phyloP scores from a whole-genome alignment of 2,888 invertebrate species.

The Tenthredo amoena region DNA sequence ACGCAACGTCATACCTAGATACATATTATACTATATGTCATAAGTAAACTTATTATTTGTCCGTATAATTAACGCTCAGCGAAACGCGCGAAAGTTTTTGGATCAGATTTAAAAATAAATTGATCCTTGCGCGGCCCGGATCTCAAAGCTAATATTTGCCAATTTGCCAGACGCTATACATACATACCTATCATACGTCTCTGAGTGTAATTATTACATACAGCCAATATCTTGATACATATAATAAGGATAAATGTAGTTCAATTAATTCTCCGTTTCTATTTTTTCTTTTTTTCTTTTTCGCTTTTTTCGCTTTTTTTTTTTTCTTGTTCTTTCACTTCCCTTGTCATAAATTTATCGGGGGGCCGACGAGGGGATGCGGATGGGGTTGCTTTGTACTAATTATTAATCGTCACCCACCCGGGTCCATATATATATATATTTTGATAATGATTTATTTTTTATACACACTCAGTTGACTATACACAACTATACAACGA shows the following conservation, averaged over 20 bases:
- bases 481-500: slow-evolving; percentile 78
- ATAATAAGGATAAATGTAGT: too few species aligned
- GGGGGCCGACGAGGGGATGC: too few species aligned
- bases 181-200: neutral
- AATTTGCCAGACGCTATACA: slow-evolving; percentile 3
- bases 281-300: neutral
- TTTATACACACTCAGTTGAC: slow-evolving; percentile 75
- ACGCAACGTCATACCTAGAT: neutral
- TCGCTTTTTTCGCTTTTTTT: neutral
- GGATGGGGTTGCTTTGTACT: too few species aligned
- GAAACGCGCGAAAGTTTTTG: slow-evolving; percentile 22
- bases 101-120: slow-evolving; percentile 35
- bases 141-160: slow-evolving; percentile 9
- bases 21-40: neutral
- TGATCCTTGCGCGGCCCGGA: neutral
- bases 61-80: slow-evolving; percentile 17
- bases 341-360: neutral
- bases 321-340: too few species aligned
- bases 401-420: too few species aligned
- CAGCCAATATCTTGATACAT: too few species aligned
- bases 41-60: slow-evolving; percentile 2
- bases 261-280: neutral
- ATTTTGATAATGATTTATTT: slow-evolving; percentile 63
- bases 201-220: too few species aligned
- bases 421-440: neutral